Percentiles rank a stretch among this genome's conserved stretches.
phyloP scores from a whole-genome alignment of 2,113 vertebrate species.

The Anhinga anhinga region DNA sequence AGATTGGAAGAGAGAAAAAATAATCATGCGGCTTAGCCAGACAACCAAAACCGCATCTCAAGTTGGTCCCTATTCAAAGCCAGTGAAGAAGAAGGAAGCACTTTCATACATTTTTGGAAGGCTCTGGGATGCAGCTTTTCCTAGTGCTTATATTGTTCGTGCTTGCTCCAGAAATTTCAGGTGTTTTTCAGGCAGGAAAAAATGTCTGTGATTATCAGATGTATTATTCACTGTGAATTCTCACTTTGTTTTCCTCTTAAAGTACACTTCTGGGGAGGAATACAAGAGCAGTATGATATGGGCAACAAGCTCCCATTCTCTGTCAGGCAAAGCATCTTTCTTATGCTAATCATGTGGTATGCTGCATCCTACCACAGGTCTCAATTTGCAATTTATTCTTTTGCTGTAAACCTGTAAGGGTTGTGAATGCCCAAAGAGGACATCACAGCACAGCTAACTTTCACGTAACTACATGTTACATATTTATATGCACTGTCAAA shows the following conservation, averaged over 20 bases:
- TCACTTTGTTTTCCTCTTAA: neutral
- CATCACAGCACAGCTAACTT: neutral
- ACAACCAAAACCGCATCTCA: neutral
- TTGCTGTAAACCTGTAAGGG: neutral
- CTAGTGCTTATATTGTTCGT: neutral
- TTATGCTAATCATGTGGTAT: neutral
- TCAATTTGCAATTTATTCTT: neutral
- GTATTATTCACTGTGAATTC: conserved; percentile 6
- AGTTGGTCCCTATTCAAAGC: neutral
- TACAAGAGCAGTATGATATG: neutral
- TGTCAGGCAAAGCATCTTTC: neutral
- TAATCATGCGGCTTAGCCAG: neutral
- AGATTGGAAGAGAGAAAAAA: neutral
- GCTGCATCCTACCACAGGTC: neutral
- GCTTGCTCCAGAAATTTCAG: neutral
- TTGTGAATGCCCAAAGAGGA: conserved; percentile 3
- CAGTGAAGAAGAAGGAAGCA: neutral
- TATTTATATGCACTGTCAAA: conserved; percentile 59
- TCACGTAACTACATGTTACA: conserved; percentile 4
- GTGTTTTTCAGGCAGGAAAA: neutral
- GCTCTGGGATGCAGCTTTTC: neutral
- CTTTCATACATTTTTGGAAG: neutral
- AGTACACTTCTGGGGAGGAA: neutral
- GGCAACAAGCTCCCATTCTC: neutral
- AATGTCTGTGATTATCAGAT: neutral